Percentiles rank a stretch among this genome's conserved stretches.
These are phyloP conservation scores for Diarsia rubi DNA, from an alignment of 2,888 invertebrate species.

Conservation along the genomic window DNA sequence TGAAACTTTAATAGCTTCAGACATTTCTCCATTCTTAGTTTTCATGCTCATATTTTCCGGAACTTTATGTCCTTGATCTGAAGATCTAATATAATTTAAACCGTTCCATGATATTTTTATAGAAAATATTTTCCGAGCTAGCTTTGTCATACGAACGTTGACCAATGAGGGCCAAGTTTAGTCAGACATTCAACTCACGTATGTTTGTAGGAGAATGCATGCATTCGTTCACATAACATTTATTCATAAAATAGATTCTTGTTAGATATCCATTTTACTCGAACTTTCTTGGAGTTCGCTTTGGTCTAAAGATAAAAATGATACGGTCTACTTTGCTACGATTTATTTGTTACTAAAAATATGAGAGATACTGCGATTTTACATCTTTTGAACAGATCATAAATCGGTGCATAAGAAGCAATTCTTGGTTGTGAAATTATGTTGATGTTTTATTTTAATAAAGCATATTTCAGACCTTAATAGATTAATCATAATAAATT, in stretches of 20 bases:
- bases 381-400: neutral
- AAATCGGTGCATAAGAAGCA: neutral
- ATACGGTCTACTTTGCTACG: neutral
- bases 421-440: neutral
- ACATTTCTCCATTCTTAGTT: conserved; percentile 2
- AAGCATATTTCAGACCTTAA: neutral
- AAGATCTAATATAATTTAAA: conserved; percentile 63
- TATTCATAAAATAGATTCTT: conserved; percentile 70
- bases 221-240: conserved; percentile 72
- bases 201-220: conserved; percentile 69
- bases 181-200: conserved; percentile 73
- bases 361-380: neutral
- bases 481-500: neutral
- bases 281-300: conserved; percentile 33
- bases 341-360: neutral
- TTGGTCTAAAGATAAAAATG: neutral
- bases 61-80: conserved; percentile 52
- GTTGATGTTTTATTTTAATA: neutral
- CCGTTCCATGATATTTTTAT: conserved; percentile 64
- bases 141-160: conserved; percentile 73
- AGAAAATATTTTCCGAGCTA: conserved; percentile 71
- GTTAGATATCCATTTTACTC: conserved; percentile 62
- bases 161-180: conserved; percentile 70
- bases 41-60: conserved; percentile 30
- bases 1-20: neutral